Conservation (phyloP, 2,888 invertebrate species). For the Scelioninae gen. 1 region DNA sequence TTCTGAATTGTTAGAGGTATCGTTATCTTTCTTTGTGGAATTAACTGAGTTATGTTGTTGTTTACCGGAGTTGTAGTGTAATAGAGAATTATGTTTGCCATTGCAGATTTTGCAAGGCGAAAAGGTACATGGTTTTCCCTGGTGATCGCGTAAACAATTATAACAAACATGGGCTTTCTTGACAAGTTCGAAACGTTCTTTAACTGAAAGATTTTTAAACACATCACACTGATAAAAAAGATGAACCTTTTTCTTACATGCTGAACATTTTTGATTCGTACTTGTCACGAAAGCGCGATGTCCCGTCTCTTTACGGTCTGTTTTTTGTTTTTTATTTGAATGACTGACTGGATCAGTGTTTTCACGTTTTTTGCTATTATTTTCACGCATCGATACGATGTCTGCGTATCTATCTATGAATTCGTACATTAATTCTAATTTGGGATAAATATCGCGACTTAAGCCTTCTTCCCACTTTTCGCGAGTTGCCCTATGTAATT, state of each 20-base stretch:
- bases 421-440: slow-evolving; percentile 13
- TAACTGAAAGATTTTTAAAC: slow-evolving; percentile 1
- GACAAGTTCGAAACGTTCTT: slow-evolving; percentile 12
- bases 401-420: slow-evolving; percentile 23
- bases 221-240: background rate
- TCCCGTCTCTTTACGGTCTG: background rate
- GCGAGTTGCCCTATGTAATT: slow-evolving; percentile 62
- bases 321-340: background rate
- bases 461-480: slow-evolving; percentile 65
- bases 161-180: slow-evolving; percentile 10
- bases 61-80: background rate
- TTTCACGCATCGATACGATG: slow-evolving; percentile 15
- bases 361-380: background rate
- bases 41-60: background rate
- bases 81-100: slow-evolving; percentile 5
- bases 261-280: background rate
- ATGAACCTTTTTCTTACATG: background rate
- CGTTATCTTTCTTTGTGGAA: background rate
- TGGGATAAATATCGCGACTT: slow-evolving; percentile 34
- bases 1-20: background rate
- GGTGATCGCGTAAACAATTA: slow-evolving; percentile 41
- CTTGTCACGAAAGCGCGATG: background rate
- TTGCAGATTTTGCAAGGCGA: background rate
- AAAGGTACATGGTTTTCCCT: slow-evolving; percentile 18
- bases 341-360: too few relatives aligned